A percentile compares a stretch with the other conserved stretches of the same genome.
Evolutionary conservation across 2,888 invertebrate genomes (phyloP).

Genomic region (Apotomis betuletana): DNA sequence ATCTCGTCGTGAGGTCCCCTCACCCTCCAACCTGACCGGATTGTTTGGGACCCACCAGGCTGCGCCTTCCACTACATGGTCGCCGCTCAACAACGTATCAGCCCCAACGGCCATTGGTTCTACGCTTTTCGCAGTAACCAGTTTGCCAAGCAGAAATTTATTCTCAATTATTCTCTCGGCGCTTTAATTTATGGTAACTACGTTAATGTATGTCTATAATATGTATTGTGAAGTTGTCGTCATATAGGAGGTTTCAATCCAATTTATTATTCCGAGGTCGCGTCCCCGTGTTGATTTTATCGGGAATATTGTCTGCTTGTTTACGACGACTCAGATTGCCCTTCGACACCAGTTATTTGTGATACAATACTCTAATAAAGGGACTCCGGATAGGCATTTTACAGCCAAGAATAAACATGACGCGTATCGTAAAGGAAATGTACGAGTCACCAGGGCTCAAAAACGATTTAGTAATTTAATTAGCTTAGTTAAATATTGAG

Average conservation of each 20-base stretch:
- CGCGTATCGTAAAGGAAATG: conserved; percentile 41
- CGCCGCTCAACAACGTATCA: no score
- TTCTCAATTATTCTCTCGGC: conserved; percentile 31
- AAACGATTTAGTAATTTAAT: not conserved
- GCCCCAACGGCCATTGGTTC: no score
- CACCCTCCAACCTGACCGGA: no score
- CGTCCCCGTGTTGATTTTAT: conserved; percentile 61
- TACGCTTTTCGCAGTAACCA: conserved; percentile 2
- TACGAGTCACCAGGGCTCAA: not conserved
- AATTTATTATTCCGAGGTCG: conserved; percentile 48
- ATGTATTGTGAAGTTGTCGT: conserved; percentile 36
- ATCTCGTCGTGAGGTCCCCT: no score
- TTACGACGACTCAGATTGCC: conserved; percentile 54
- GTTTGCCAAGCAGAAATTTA: conserved; percentile 28
- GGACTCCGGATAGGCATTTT: conserved; percentile 49
- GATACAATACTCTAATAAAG: conserved; percentile 56
- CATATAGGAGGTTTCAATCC: conserved; percentile 49
- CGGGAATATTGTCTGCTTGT: conserved; percentile 53
- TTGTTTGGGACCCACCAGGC: no score
- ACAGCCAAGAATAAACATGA: conserved; percentile 51
- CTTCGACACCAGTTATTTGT: conserved; percentile 60
- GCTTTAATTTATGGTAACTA: conserved; percentile 35
- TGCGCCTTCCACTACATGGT: no score
- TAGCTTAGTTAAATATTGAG: no score
- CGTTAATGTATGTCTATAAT: conserved; percentile 29